Evolutionary conservation across 2,888 invertebrate genomes (phyloP).

Genomic region (Dicycla oo): DNA sequence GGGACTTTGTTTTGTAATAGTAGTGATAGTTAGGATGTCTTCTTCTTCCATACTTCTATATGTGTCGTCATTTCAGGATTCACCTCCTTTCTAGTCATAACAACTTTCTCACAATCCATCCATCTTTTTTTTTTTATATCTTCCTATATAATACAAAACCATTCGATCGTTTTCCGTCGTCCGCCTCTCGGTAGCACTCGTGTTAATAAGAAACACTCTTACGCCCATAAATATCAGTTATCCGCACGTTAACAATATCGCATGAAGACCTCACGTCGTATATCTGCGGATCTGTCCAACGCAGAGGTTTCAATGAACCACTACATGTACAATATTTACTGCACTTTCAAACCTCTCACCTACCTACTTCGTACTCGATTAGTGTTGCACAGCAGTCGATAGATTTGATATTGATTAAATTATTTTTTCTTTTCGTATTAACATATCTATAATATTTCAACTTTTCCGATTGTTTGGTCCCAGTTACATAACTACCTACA

Average conservation of each 20-base stretch:
- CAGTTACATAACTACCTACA: not conserved
- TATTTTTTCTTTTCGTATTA: not conserved
- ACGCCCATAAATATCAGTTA: conserved; percentile 15
- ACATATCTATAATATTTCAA: too few species aligned
- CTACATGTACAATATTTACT: conserved; percentile 36
- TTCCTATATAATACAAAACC: conserved; percentile 7
- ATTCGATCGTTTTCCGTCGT: not conserved
- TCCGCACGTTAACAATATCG: conserved; percentile 29
- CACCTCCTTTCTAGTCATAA: not conserved
- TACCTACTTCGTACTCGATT: conserved; percentile 6
- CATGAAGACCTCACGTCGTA: conserved; percentile 28
- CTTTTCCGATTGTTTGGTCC: too few species aligned
- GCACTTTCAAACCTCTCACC: conserved; percentile 41
- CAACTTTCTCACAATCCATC: not conserved
- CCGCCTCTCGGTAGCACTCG: conserved; percentile 13
- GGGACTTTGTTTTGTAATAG: too few species aligned
- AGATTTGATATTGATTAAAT: conserved; percentile 10
- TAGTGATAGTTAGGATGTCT: too few species aligned
- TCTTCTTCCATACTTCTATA: too few species aligned
- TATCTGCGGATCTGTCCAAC: conserved; percentile 42
- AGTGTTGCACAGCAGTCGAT: conserved; percentile 20
- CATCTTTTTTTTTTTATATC: too few species aligned
- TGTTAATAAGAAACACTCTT: not conserved
- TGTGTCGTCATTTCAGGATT: too few species aligned
- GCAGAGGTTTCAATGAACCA: conserved; percentile 55